Evolutionary conservation across 2,113 vertebrate species (phyloP).

Genomic region (Leucopsar rothschildi): DNA sequence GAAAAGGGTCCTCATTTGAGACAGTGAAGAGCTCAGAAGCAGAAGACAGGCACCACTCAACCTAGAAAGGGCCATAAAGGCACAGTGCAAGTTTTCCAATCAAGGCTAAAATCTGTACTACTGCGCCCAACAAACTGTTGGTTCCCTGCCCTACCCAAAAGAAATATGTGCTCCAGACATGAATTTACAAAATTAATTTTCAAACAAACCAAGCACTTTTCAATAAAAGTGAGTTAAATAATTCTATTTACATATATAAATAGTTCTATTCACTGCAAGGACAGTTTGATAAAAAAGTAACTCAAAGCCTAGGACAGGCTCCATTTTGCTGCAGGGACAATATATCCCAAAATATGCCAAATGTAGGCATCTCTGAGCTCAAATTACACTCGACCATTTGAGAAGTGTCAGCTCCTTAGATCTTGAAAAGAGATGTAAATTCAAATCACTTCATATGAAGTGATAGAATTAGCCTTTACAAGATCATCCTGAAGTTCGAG

Average conservation of each 20-base stretch:
- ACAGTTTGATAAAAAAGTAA: neutral
- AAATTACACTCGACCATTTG: neutral
- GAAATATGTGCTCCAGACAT: neutral
- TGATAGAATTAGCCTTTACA: neutral
- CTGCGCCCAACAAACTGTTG: accelerated
- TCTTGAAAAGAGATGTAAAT: neutral
- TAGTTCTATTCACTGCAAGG: neutral
- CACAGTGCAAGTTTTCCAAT: neutral
- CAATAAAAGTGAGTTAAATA: neutral
- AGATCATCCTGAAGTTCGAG: neutral
- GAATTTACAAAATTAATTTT: neutral
- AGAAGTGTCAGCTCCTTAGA: neutral
- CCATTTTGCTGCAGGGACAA: neutral
- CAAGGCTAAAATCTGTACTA: neutral
- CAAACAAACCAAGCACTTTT: neutral
- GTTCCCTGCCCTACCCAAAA: neutral
- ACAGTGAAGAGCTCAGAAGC: neutral
- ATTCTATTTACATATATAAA: neutral
- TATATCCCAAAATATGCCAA: neutral
- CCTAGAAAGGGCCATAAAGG: neutral
- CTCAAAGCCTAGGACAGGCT: accelerated
- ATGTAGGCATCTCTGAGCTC: neutral
- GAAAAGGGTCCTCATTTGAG: neutral
- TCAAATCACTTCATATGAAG: neutral
- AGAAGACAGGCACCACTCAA: neutral